Evolutionary conservation across 2,888 invertebrate species (phyloP), one percentile per base, ranked within the genome.

Genomic region (Mermis nigrescens): DNA sequence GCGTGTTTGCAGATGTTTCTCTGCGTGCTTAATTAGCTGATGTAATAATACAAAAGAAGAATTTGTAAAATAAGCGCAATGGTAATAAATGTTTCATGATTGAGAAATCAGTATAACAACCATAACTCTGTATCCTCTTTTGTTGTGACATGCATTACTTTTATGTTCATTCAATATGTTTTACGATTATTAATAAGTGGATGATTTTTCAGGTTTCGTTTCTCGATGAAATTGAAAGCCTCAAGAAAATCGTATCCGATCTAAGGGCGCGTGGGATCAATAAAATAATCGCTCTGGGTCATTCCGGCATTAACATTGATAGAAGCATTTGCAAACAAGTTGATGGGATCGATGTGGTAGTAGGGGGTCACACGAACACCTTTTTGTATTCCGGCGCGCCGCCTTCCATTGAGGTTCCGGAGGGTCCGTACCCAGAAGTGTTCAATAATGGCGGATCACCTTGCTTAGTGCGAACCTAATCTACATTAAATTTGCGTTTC

Each of bases 281-380:
- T 26, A 85, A 88, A 56, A 80, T 90, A 19, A 85, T 91, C 62
- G 90, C 86, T 0, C 73, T 91, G 31, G 90, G 91, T 0, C 91
- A 91, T 75, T 85, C 88, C 0, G 91, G 91, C 0, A 87, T 81
- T 69, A 76, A 76, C 1, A 80, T 79, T 64, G 91, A 91, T 70
- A 76, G 82, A 70, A 77, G 80, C 70, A 85, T 91, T 62, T 90
- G 87, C 0, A 73, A 73, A 57, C 77, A 82, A 64, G 84, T 88
- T 1, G 82, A 82, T 19, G 82, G 83, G 27, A 80, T 90, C 7
- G 90, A 90, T 74, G 72, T 88, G 32, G 86, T 91, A 0, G 82
- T 91, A 60, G 91, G 91, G 2, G 90, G 90, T 0, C 90, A 91
- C 70, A 84, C 86, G 0, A 85, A 91, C 70, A 88, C 89, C 0